These are phyloP conservation scores for Cactoblastis cactorum DNA, from an alignment of 2,888 invertebrate genomes.

Conservation along the genomic window DNA sequence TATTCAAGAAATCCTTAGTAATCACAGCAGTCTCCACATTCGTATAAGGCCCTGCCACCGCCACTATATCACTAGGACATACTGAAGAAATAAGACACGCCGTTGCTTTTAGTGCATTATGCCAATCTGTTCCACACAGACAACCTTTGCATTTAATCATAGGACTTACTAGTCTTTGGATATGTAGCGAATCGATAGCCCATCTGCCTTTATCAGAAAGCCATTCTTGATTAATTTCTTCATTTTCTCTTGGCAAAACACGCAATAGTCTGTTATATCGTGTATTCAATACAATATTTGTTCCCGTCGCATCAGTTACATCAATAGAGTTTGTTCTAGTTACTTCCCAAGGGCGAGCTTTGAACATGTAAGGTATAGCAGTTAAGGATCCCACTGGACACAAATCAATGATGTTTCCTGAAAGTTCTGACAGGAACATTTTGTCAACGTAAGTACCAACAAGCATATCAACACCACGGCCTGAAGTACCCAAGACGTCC, in stretches of 20 bases:
- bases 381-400: slow-evolving; percentile 99
- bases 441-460: slow-evolving; percentile 99
- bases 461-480: slow-evolving; percentile 96
- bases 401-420: slow-evolving; percentile 98
- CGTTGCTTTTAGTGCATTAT: slow-evolving; percentile 88
- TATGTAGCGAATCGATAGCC: slow-evolving; percentile 96
- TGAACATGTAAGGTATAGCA: slow-evolving; percentile 96
- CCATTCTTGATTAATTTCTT: slow-evolving; percentile 95
- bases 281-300: slow-evolving; percentile 57
- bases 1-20: slow-evolving; percentile 62
- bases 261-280: slow-evolving; percentile 57
- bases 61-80: slow-evolving; percentile 74
- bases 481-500: slow-evolving; percentile 95
- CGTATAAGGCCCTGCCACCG: slow-evolving; percentile 58
- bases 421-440: slow-evolving; percentile 96
- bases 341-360: slow-evolving; percentile 98
- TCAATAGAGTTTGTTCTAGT: slow-evolving; percentile 82
- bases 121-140: slow-evolving; percentile 93
- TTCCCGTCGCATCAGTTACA: slow-evolving; percentile 67
- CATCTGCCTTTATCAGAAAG: slow-evolving; percentile 98
- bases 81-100: slow-evolving; percentile 81
- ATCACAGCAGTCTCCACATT: slow-evolving; percentile 64
- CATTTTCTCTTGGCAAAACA: slow-evolving; percentile 61
- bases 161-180: slow-evolving; percentile 95
- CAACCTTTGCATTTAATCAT: slow-evolving; percentile 89